These are phyloP conservation scores for Halisarca cf. caerulea DNA, from an alignment of 37 sponge, comb jelly and placozoan species.

Conservation along the genomic window DNA sequence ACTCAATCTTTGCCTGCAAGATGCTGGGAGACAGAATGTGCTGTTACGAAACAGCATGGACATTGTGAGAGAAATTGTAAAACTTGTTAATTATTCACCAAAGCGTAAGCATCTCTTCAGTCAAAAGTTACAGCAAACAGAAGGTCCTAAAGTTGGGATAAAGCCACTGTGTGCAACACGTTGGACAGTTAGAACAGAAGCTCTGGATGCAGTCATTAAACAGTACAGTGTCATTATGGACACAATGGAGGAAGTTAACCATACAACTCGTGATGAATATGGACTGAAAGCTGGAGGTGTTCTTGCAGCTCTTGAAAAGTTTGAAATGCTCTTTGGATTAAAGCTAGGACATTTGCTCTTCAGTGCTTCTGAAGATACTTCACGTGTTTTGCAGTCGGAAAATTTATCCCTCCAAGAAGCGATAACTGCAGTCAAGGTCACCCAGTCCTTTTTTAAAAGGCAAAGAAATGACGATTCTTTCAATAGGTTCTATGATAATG, in stretches of 20 bases:
- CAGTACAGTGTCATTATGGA: slow-evolving; percentile 41
- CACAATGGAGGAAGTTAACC: slow-evolving; percentile 11
- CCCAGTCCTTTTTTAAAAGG: slow-evolving; percentile 33
- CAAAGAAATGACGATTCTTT: slow-evolving; percentile 28
- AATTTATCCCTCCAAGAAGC: slow-evolving; percentile 24
- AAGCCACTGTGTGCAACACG: slow-evolving; percentile 47
- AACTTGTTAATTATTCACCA: slow-evolving; percentile 30
- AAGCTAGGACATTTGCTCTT: slow-evolving; percentile 58
- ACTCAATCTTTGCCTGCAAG: slow-evolving; percentile 52
- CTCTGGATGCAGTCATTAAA: slow-evolving; percentile 39
- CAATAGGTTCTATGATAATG: slow-evolving; percentile 31
- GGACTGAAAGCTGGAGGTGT: slow-evolving; percentile 30
- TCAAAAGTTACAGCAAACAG: slow-evolving; percentile 19
- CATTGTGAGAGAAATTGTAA: background rate
- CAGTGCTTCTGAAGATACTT: slow-evolving; percentile 52
- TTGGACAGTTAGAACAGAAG: slow-evolving; percentile 50
- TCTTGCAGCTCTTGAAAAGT: slow-evolving; percentile 41
- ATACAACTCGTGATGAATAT: slow-evolving; percentile 32
- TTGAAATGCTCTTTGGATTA: slow-evolving; percentile 66
- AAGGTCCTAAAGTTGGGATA: background rate
- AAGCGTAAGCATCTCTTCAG: slow-evolving; percentile 23
- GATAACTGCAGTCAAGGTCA: slow-evolving; percentile 43
- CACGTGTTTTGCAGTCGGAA: background rate
- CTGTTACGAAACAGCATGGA: background rate
- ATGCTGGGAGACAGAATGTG: slow-evolving; percentile 17